Evolutionary conservation across 2,888 invertebrate species (phyloP).

Genomic region (Ceramica pisi): DNA sequence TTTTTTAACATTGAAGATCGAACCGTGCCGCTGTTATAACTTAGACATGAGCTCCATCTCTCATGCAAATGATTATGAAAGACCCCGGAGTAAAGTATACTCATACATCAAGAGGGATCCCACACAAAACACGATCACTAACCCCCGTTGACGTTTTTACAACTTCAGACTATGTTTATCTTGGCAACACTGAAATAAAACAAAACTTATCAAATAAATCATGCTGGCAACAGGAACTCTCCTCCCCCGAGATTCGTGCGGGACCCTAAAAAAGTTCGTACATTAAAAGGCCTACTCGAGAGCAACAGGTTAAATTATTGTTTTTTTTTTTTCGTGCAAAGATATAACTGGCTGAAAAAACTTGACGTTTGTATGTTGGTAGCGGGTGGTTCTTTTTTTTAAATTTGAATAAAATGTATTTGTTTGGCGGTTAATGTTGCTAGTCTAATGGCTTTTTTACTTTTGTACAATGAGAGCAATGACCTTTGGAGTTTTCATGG

Average conservation of each 20-base stretch:
- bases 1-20: background rate
- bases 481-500: constrained; percentile 5
- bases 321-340: constrained; percentile 15
- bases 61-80: background rate
- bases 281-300: constrained; percentile 57
- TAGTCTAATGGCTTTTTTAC: constrained; percentile 32
- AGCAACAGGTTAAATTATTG: constrained; percentile 65
- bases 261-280: constrained; percentile 58
- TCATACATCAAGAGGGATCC: constrained; percentile 14
- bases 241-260: constrained; percentile 45
- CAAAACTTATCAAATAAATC: constrained; percentile 57
- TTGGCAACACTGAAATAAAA: constrained; percentile 55
- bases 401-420: constrained; percentile 23
- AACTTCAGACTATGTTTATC: constrained; percentile 49
- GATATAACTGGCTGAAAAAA: constrained; percentile 21
- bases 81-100: background rate
- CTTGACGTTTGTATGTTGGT: constrained; percentile 33
- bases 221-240: constrained; percentile 22
- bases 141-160: constrained; percentile 48
- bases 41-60: background rate
- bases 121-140: constrained; percentile 25
- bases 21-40: background rate
- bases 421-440: constrained; percentile 29
- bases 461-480: constrained; percentile 20
- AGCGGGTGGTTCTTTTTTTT: constrained; percentile 28